Base-by-base conservation (phyloP, 2,797 vertebrate species). In the Leuciscus waleckii region DNA sequence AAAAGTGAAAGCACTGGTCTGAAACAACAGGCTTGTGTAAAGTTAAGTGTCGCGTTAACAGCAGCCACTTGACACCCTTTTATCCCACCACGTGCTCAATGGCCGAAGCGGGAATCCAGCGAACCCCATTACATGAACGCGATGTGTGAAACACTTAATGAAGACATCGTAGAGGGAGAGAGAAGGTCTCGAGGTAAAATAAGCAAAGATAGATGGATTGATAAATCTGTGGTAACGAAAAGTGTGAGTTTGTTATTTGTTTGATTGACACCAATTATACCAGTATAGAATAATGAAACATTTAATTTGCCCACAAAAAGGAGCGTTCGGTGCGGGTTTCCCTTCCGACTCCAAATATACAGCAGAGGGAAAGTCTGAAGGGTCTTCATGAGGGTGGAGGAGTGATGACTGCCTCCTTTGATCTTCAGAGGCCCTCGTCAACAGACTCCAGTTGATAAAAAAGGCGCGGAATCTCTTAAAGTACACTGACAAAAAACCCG, bases 371-470 rank as follows among this genome's bases (percentile, higher is more conserved):
- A 91, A 90, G 91, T 93, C 92, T 92, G 90, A 91, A 89, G 89
- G 91, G 89, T 85, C 88, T 91, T 85, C 86, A 88, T 90, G 90
- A 91, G 88, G 87, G 81, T 84, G 89, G 89, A 91, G 93, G 93
- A 93, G 90, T 92, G 93, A 93, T 92, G 93, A 92, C 89, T 90
- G 90, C n/a, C 70, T 54, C 46, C 94, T 95, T 94, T 95, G 94
- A 95, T 95, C 93, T 92, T 89, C 71, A 83, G 90, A 91, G 90
- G 92, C 91, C 91, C 91, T 16, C 19, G 85, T 91, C 89, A 91
- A 92, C 87, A 92, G 92, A 80, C 68, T 43, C 35, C 11, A 23
- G 7, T 5, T 86, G 84, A 90, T 83, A 89, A 91, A 87, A 84
- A 87, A 90, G 86, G 90, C 82, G 88, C 86, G 74, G 82, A 87